These are phyloP conservation scores for Rhagophthalmus giganteus DNA, from an alignment of 2,888 invertebrate species.

Conservation along the genomic window DNA sequence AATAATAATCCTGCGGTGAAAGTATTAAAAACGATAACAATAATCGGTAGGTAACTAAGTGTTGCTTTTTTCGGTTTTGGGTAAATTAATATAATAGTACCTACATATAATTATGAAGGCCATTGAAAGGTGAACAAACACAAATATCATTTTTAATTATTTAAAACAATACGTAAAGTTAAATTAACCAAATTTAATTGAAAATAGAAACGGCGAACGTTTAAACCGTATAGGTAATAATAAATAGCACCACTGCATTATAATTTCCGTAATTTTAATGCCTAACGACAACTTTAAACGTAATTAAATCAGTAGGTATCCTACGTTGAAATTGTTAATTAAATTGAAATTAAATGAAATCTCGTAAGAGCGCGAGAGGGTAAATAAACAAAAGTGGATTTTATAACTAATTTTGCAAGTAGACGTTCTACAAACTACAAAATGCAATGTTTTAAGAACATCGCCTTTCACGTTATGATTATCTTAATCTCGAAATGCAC, in stretches of 20 bases:
- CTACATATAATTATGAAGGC: no score
- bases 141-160: no score
- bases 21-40: no score
- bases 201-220: neutral
- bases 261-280: neutral
- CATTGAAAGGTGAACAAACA: no score
- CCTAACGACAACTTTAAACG: neutral
- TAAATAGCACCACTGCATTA: neutral
- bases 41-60: no score
- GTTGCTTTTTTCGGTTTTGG: no score
- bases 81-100: no score
- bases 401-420: no score
- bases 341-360: neutral
- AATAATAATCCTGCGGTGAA: no score
- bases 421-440: neutral
- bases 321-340: neutral
- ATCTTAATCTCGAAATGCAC: neutral
- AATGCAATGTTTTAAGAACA: no score
- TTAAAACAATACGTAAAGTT: no score
- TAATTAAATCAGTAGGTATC: neutral
- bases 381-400: neutral
- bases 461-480: no score
- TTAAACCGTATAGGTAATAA: neutral
- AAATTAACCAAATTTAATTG: neutral
- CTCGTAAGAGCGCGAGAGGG: neutral